phyloP scores from a whole-genome alignment of 2,888 invertebrate species.

The Rotaria socialis region DNA sequence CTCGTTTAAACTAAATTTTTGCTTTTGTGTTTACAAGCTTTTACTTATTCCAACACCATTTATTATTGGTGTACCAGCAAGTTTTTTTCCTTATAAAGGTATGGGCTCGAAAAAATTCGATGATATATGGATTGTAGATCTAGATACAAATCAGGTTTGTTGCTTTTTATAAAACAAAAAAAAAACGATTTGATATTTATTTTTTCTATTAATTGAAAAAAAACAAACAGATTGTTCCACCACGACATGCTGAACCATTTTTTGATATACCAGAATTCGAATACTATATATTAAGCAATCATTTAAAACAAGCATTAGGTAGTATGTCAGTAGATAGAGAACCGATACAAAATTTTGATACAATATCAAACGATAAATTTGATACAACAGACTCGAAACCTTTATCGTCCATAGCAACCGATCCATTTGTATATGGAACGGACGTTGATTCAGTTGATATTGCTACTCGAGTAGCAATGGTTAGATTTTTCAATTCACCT shows the following conservation, averaged over 20 bases:
- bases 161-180: not conserved
- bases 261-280: slow-evolving; percentile 93
- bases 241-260: slow-evolving; percentile 68
- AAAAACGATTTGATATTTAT: not conserved
- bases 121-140: slow-evolving; percentile 94
- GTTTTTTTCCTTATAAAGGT: slow-evolving; percentile 83
- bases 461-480: slow-evolving; percentile 94
- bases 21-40: slow-evolving; percentile 61
- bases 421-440: slow-evolving; percentile 72
- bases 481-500: slow-evolving; percentile 93
- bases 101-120: slow-evolving; percentile 67
- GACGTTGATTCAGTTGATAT: slow-evolving; percentile 96
- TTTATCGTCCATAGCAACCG: slow-evolving; percentile 60
- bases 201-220: not conserved
- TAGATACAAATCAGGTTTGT: slow-evolving; percentile 84
- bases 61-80: slow-evolving; percentile 95
- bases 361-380: slow-evolving; percentile 48
- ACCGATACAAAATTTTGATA: slow-evolving; percentile 62
- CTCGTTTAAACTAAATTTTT: not conserved
- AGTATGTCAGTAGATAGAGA: slow-evolving; percentile 69
- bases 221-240: slow-evolving; percentile 54
- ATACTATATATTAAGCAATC: slow-evolving; percentile 84
- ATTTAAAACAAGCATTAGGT: slow-evolving; percentile 82
- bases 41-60: slow-evolving; percentile 95
- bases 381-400: slow-evolving; percentile 51